Percentiles rank a stretch among this genome's conserved stretches.
Conservation (phyloP, 2,888 invertebrate species). For the Polydrusus cervinus region DNA sequence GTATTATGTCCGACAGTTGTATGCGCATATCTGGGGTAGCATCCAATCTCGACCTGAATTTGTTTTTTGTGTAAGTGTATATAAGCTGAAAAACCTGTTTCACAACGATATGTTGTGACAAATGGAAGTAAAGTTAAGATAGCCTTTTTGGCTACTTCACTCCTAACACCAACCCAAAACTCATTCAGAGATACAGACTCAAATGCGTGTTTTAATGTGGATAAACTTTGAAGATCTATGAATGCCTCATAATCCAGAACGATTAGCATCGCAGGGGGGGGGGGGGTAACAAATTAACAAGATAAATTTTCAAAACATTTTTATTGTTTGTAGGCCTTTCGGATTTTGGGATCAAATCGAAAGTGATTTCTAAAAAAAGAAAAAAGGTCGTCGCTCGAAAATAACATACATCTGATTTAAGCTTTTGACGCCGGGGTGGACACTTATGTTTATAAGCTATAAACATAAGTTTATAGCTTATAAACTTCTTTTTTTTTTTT, state of each 20-base stretch:
- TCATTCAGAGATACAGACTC: neutral
- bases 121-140: neutral
- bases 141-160: neutral
- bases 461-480: too few relatives aligned
- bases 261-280: neutral
- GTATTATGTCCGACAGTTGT: neutral
- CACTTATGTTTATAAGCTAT: too few relatives aligned
- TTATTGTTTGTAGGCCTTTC: too few relatives aligned
- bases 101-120: neutral
- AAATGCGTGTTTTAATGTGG: neutral
- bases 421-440: too few relatives aligned
- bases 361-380: too few relatives aligned
- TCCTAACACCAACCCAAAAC: neutral
- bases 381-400: too few relatives aligned
- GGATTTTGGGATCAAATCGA: too few relatives aligned
- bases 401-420: too few relatives aligned
- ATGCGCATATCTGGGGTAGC: constrained; percentile 2
- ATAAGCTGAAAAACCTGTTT: neutral
- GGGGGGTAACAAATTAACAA: too few relatives aligned
- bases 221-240: neutral
- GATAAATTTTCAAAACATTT: too few relatives aligned
- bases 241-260: neutral
- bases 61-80: neutral
- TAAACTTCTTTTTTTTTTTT: too few relatives aligned
- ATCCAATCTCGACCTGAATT: neutral